These are phyloP conservation scores for Drosophila histrio DNA, from an alignment of 2,888 invertebrate genomes.

Conservation along the genomic window DNA sequence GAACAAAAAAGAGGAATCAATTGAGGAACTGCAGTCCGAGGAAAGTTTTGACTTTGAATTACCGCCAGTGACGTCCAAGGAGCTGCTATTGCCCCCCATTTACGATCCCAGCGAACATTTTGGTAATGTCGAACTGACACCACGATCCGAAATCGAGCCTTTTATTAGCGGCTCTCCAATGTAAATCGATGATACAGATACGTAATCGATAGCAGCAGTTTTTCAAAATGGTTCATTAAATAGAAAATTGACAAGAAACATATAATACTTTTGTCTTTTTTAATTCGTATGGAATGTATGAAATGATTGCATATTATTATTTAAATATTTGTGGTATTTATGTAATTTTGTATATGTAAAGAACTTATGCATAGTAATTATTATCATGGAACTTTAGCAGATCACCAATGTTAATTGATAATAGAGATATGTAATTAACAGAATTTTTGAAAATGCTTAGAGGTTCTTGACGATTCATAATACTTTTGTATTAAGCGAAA, in stretches of 20 bases:
- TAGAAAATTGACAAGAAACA: background rate
- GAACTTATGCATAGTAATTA: too few species aligned
- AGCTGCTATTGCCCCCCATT: background rate
- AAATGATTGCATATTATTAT: background rate
- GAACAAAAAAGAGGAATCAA: background rate
- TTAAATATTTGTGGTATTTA: background rate
- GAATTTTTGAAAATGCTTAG: too few species aligned
- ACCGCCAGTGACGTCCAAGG: slow-evolving; percentile 1
- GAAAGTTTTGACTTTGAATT: slow-evolving; percentile 4
- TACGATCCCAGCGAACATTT: background rate
- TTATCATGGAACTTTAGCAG: too few species aligned
- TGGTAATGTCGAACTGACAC: background rate
- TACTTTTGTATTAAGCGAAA: too few species aligned
- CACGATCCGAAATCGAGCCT: background rate
- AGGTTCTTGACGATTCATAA: too few species aligned
- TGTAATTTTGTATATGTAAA: slow-evolving; percentile 22
- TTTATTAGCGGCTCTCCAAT: background rate
- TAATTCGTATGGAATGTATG: slow-evolving; percentile 5
- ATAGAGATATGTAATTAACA: too few species aligned
- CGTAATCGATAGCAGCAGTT: background rate
- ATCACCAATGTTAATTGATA: too few species aligned
- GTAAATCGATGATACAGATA: background rate
- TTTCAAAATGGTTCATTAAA: background rate
- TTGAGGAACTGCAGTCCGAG: slow-evolving; percentile 6
- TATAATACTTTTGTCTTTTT: background rate